These are phyloP conservation scores for Meiosimyza platycephala DNA, from an alignment of 2,888 invertebrate species.

Conservation along the genomic window DNA sequence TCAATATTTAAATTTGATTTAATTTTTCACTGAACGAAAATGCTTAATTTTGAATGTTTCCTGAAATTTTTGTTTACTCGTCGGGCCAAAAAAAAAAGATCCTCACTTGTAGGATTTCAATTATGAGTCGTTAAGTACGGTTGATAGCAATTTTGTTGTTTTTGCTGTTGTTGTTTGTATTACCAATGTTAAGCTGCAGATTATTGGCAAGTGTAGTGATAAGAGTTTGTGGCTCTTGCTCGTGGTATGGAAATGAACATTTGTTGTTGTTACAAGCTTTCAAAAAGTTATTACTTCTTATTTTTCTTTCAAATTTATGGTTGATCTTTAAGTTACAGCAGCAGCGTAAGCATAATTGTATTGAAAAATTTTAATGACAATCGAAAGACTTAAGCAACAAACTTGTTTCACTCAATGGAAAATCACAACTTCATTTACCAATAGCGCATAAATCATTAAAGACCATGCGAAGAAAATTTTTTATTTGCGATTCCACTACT, in stretches of 20 bases:
- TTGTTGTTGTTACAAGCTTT: neutral
- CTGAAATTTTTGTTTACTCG: neutral
- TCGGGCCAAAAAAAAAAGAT: too few relatives aligned
- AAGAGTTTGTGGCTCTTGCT: neutral
- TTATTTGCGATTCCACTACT: too few relatives aligned
- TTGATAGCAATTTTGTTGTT: slow-evolving; percentile 8
- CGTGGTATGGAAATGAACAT: slow-evolving; percentile 2
- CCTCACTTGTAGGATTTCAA: neutral
- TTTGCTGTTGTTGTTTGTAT: neutral
- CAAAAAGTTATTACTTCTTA: too few relatives aligned
- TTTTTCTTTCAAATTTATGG: too few relatives aligned
- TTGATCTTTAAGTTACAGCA: too few relatives aligned
- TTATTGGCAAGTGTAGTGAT: neutral
- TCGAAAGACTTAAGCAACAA: slow-evolving; percentile 6
- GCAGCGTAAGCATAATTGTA: too few relatives aligned
- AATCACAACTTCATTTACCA: too few relatives aligned
- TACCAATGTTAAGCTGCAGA: neutral
- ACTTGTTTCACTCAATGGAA: too few relatives aligned
- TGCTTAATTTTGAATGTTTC: neutral
- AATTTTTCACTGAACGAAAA: neutral
- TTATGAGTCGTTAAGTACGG: slow-evolving; percentile 14
- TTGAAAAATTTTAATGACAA: neutral
- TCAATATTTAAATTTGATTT: slow-evolving; percentile 27
- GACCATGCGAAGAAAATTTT: too few relatives aligned
- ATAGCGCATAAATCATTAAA: too few relatives aligned